Evolutionary conservation across 2,888 invertebrate genomes (phyloP), one percentile per base, ranked within the genome.

Genomic region (Agrotis clavis): DNA sequence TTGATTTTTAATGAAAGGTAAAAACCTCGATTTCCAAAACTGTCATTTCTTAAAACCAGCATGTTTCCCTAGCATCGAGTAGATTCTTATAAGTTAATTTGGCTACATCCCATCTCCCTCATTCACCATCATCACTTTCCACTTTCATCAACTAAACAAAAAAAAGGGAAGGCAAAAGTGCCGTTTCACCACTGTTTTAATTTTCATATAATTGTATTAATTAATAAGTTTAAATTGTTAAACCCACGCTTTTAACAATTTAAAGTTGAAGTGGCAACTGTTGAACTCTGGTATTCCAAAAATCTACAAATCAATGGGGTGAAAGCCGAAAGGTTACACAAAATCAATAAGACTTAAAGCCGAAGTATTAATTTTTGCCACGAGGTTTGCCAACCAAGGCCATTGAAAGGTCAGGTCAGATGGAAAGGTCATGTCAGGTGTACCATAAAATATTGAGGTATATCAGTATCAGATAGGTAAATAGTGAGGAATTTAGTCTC

Each of bases 281-380:
- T 16, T 25, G 25, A 25, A 9, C 9, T 6, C 18, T 9, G 18
- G 9, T 18, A 25, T 54, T n/a, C 18, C 9, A 25, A 25, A 54
- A 54, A 25, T 54, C 25, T 54, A 54, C 30, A 30, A 56, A 56
- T 30, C 18, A n/a, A 50, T 50, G 50, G 50, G n/a, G 50, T 51
- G 51, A 19, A 13, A 51, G 51, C 13, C 9, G 19, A 19, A 19
- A 35, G n/a, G 57, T 13, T 57, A 13, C 13, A 35, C 35, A n/a
- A 35, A 57, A 57, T 57, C 56, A 57, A 57, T 35, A 35, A 30
- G 35, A n/a, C 56, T 35, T 54, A 30, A 3, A 41, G 6, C 3
- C 21, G 6, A 11, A n/a, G 56, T 5, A n/a, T 56, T 30, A n/a
- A 35, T 35, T 35, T 57, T 35, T n/a, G 4, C 30, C 56, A 56